Evolutionary conservation across 2,113 vertebrate species (phyloP).

Genomic region (Xenus cinereus): DNA sequence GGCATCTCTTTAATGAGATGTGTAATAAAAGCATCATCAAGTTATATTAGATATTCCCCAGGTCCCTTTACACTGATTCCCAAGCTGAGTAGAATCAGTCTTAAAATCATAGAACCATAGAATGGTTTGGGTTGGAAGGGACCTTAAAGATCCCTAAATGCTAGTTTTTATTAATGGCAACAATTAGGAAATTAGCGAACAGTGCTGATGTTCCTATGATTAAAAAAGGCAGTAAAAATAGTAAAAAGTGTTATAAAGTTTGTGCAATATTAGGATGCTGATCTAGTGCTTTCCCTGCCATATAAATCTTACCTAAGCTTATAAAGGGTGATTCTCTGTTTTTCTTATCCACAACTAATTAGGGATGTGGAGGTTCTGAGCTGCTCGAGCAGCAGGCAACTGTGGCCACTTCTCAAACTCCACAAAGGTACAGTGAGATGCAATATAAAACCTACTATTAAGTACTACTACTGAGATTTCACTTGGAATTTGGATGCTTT

Average conservation of each 20-base stretch:
- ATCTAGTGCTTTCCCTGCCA: background rate
- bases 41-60: constrained; percentile 69
- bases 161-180: constrained; percentile 73
- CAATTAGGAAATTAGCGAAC: constrained; percentile 66
- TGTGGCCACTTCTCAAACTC: background rate
- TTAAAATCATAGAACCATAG: background rate
- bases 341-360: background rate
- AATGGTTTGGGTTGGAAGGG: no score
- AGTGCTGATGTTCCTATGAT: constrained; percentile 26
- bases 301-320: background rate
- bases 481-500: background rate
- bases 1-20: constrained; percentile 72
- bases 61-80: constrained; percentile 60
- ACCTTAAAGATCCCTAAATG: background rate
- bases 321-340: background rate
- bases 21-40: constrained; percentile 71
- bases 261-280: background rate
- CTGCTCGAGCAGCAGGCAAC: background rate
- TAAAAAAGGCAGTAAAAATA: constrained; percentile 45
- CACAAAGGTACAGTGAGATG: background rate
- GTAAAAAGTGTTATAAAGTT: background rate
- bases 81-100: constrained; percentile 44
- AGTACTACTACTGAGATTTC: background rate
- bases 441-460: background rate
- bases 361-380: background rate